Conservation (phyloP, 2,888 invertebrate genomes). For the Eurytoma californica region DNA sequence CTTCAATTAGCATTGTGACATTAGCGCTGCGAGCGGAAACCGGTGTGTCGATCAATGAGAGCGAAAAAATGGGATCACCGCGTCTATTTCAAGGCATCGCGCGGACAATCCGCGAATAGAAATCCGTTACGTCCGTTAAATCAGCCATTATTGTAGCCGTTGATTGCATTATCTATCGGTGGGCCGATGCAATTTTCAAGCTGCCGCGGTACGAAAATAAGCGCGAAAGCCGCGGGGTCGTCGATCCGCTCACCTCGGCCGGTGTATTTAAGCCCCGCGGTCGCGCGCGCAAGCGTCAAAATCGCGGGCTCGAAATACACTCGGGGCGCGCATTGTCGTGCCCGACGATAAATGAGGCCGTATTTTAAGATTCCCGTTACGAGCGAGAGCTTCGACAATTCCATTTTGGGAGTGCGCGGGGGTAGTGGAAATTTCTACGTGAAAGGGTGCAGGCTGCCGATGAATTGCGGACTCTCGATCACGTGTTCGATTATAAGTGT, state of each 20-base stretch:
- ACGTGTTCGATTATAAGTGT: no score
- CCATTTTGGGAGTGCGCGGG: background rate
- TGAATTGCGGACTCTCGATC: no score
- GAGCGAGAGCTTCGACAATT: background rate
- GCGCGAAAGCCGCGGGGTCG: constrained; percentile 14
- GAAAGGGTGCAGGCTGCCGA: no score
- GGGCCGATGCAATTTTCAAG: no score
- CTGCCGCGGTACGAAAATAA: constrained; percentile 6
- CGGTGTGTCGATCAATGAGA: no score
- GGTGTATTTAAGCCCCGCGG: background rate
- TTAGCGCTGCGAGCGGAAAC: no score
- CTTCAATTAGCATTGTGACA: no score
- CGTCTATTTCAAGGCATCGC: no score
- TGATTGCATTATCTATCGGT: background rate
- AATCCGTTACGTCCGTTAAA: background rate
- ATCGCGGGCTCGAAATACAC: constrained; percentile 12
- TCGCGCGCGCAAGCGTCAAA: background rate
- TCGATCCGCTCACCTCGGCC: constrained; percentile 31
- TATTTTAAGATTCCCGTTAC: constrained; percentile 33
- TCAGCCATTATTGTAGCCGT: no score
- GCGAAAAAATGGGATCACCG: no score
- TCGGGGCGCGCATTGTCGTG: background rate
- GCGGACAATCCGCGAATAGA: background rate
- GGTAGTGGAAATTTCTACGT: no score
- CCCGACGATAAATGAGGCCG: constrained; percentile 19